These are phyloP conservation scores for Megalurothrips usitatus DNA, from an alignment of 2,888 invertebrate genomes.

Conservation along the genomic window DNA sequence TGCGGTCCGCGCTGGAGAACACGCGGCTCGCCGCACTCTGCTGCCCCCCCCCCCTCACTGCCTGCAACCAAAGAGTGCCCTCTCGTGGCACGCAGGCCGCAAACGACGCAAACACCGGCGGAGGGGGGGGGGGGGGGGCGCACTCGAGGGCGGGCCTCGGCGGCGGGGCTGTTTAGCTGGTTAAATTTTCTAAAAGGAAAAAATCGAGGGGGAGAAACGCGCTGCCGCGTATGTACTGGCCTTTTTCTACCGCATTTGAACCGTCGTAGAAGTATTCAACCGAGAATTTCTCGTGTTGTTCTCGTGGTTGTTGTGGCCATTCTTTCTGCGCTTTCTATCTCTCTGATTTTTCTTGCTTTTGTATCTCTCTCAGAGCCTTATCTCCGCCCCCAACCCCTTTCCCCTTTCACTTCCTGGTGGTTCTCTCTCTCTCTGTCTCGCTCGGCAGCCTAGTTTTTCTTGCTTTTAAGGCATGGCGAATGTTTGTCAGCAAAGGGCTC, in stretches of 20 bases:
- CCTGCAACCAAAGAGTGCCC: constrained; percentile 12
- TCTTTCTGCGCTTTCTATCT: not conserved
- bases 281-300: too few relatives aligned
- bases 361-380: constrained; percentile 28
- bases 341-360: not conserved
- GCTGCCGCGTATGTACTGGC: too few relatives aligned
- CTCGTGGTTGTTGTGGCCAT: not conserved
- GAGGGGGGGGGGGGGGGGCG: not conserved
- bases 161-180: not conserved
- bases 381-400: constrained; percentile 29
- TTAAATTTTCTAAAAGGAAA: not conserved
- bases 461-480: not conserved
- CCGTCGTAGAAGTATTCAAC: too few relatives aligned
- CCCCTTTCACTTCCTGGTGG: constrained; percentile 27
- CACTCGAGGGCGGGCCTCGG: not conserved
- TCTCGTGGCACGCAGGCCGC: not conserved
- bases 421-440: not conserved
- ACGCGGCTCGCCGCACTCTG: not conserved
- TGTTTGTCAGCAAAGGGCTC: not conserved
- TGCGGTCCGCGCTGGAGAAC: not conserved
- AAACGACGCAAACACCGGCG: not conserved
- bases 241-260: too few relatives aligned
- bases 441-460: constrained; percentile 8
- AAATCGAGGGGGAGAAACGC: too few relatives aligned
- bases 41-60: not conserved